Conservation (phyloP, 2,113 vertebrate species). For the Bucco capensis region DNA sequence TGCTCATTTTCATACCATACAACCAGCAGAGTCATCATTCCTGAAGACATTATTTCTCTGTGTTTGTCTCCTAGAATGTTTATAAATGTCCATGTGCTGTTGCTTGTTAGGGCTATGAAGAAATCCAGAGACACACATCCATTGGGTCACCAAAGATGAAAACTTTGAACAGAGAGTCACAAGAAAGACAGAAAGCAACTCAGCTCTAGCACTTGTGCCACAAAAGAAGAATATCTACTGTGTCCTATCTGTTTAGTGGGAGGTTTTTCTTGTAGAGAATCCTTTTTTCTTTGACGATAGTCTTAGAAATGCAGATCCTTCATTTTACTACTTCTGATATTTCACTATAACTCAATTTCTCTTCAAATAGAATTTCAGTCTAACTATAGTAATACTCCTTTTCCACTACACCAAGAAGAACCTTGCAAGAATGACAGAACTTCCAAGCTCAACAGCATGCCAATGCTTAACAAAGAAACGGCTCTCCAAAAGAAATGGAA, state of each 20-base stretch:
- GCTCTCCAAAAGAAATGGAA: not conserved
- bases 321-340: not conserved
- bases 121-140: not conserved
- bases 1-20: not conserved
- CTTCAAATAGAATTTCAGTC: not conserved
- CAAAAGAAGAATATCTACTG: too few relatives aligned
- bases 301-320: not conserved
- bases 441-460: not conserved
- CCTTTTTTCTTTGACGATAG: not conserved
- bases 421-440: not conserved
- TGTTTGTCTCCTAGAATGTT: not conserved
- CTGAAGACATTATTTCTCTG: rapidly evolving
- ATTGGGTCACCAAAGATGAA: not conserved
- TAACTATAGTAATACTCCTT: not conserved
- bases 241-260: not conserved
- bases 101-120: not conserved
- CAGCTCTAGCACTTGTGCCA: not conserved
- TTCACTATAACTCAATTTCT: not conserved
- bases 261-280: not conserved
- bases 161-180: not conserved
- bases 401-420: not conserved
- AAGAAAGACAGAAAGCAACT: not conserved
- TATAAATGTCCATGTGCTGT: not conserved
- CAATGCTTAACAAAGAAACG: not conserved
- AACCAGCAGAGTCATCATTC: not conserved